Evolutionary conservation across 2,797 vertebrate genomes (phyloP), one percentile per base, ranked within the genome.

Genomic region (Cottoperca gobio): DNA sequence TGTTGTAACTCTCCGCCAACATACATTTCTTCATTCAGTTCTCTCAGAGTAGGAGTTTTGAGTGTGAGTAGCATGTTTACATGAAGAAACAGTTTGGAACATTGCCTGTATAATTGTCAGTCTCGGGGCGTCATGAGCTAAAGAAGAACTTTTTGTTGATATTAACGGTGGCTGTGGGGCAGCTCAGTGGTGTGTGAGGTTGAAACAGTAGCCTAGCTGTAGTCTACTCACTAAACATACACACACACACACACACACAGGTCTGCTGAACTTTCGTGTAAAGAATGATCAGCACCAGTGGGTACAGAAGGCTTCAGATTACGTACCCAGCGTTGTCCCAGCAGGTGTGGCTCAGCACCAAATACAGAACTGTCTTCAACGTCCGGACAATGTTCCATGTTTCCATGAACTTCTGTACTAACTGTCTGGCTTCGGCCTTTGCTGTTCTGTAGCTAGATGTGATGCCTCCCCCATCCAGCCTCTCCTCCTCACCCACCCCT

Each of bases 11-110:
- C 55, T 86, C 73, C 11, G 23, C 74, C 48, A 43, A 70, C 24
- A 16, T 49, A 40, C 66, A 68, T 70, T 60, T 83, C 61, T 69
- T 76, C 80, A 75, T 75, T 59, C 62, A 3, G 67, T 82, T 82
- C 50, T 75, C 53, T 60, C 62, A 53, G 28, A 46, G 73, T 76
- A 80, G 73, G 64, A 70, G 33, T 73, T 83, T 73, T 81, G 68
- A 70, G 81, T 90, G 86, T 86, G 82, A 88, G 87, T 89, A 88
- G 92, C 91, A 92, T 93, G 91, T 93, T 93, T 92, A 94, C 88
- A 86, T 88, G 81, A 73, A 61, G 88, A 80, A 86, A 88, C 83
- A 42, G 71, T n/a, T 58, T 31, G 68, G 86, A 83, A 85, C 83
- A 64, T 86, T 82, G 81, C 63, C 79, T 74, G 80, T 60, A 21